Conservation (phyloP, 2,113 vertebrate genomes). For the Atractosteus spatula region DNA sequence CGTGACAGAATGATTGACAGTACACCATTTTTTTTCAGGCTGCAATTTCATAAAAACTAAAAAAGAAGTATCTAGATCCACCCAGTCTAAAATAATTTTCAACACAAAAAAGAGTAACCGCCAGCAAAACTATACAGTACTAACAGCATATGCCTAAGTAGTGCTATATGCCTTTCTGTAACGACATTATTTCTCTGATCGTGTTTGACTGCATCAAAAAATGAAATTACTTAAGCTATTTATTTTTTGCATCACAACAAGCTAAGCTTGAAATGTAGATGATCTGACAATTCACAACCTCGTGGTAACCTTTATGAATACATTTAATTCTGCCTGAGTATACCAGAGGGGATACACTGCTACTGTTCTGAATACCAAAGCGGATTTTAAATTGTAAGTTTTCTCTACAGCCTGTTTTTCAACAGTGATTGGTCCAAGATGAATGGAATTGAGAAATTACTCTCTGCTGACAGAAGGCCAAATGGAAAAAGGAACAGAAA, state of each 20-base stretch:
- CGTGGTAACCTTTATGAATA: neutral
- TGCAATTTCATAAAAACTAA: neutral
- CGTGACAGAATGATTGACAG: neutral
- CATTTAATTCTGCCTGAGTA: neutral
- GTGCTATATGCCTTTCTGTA: neutral
- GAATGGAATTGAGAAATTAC: neutral
- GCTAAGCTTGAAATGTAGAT: conserved; percentile 1
- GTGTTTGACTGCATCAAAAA: neutral
- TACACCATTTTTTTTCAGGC: neutral
- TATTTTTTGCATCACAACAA: neutral
- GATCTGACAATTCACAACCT: conserved; percentile 1
- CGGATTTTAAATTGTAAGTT: neutral
- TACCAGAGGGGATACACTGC: neutral
- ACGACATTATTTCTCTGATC: neutral
- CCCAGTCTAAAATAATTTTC: neutral
- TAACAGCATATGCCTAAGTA: neutral
- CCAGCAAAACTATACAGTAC: neutral
- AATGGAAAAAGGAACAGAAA: neutral
- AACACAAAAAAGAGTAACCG: neutral
- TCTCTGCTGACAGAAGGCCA: neutral
- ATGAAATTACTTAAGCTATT: neutral
- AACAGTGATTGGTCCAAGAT: neutral
- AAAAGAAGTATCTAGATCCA: neutral
- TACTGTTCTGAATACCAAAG: neutral
- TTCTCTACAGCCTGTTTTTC: neutral